phyloP scores from a whole-genome alignment of 2,888 invertebrate genomes.

The Erannis defoliaria region DNA sequence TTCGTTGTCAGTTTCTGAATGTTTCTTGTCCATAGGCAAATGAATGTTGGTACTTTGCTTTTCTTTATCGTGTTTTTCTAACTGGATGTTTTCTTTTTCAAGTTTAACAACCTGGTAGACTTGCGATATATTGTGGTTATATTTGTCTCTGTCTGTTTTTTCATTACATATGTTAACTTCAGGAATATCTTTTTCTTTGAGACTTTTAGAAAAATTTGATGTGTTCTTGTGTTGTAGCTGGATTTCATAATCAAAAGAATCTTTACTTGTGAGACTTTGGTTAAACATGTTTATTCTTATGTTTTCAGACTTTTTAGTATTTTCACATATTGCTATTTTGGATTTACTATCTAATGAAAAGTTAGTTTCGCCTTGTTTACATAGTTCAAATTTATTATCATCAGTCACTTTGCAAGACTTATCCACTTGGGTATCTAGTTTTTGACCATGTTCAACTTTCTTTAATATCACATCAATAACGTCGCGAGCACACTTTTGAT shows the following conservation, averaged over 20 bases:
- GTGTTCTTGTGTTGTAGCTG: slow-evolving; percentile 60
- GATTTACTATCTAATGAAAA: slow-evolving; percentile 54
- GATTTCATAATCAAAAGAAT: slow-evolving; percentile 61
- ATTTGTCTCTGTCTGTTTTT: slow-evolving; percentile 62
- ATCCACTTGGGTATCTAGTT: slow-evolving; percentile 58
- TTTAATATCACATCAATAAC: slow-evolving; percentile 60
- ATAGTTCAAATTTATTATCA: slow-evolving; percentile 56
- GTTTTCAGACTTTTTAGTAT: slow-evolving; percentile 36
- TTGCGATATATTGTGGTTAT: slow-evolving; percentile 55
- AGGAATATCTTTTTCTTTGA: slow-evolving; percentile 58
- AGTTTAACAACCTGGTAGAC: slow-evolving; percentile 60
- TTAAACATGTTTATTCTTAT: slow-evolving; percentile 35
- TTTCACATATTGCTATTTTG: slow-evolving; percentile 46
- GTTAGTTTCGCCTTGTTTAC: slow-evolving; percentile 58
- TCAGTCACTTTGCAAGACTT: slow-evolving; percentile 50
- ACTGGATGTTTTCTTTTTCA: slow-evolving; percentile 81
- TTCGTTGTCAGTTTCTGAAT: slow-evolving; percentile 70
- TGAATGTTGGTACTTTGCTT: slow-evolving; percentile 50
- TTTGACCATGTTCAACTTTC: slow-evolving; percentile 57
- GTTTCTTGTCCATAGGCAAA: slow-evolving; percentile 46
- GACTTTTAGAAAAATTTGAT: slow-evolving; percentile 60
- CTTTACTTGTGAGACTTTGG: slow-evolving; percentile 53
- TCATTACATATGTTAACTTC: slow-evolving; percentile 48
- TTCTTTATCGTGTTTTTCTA: slow-evolving; percentile 75
- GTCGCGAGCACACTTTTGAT: slow-evolving; percentile 59